phyloP scores from a whole-genome alignment of 2,113 vertebrate species.

The Neolamprologus devosi region DNA sequence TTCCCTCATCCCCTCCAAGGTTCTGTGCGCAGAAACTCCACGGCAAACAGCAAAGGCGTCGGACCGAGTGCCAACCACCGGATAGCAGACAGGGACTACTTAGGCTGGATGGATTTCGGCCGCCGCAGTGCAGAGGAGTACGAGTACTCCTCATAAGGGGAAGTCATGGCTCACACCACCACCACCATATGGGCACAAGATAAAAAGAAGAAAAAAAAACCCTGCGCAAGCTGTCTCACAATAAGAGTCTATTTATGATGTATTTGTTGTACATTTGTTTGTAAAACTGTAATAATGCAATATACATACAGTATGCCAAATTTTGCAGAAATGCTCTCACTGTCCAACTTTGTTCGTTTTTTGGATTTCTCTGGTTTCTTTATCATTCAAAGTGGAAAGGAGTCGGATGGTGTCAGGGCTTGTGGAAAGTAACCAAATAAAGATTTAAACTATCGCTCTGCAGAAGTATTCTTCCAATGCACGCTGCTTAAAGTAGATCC shows the following conservation, averaged over 20 bases:
- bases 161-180: background rate
- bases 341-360: slow-evolving; percentile 31
- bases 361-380: slow-evolving; percentile 54
- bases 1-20: slow-evolving; percentile 55
- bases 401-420: slow-evolving; percentile 23
- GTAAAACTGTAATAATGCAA: slow-evolving; percentile 77
- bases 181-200: slow-evolving; percentile 52
- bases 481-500: background rate
- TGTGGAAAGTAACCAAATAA: slow-evolving; percentile 50
- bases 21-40: slow-evolving; percentile 77
- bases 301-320: slow-evolving; percentile 73
- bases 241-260: slow-evolving; percentile 76
- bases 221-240: slow-evolving; percentile 61
- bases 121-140: slow-evolving; percentile 94
- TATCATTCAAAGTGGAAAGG: slow-evolving; percentile 25
- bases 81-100: slow-evolving; percentile 93
- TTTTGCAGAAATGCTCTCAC: slow-evolving; percentile 69
- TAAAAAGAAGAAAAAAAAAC: background rate
- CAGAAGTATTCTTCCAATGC: background rate
- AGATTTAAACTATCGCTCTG: slow-evolving; percentile 30
- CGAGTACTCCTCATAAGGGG: slow-evolving; percentile 82
- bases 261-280: slow-evolving; percentile 82
- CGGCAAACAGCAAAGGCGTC: slow-evolving; percentile 73
- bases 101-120: slow-evolving; percentile 98
- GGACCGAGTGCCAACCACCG: slow-evolving; percentile 78